Conservation (phyloP, 1,140 invertebrate genomes). For the Rhopalosiphum maidis region DNA sequence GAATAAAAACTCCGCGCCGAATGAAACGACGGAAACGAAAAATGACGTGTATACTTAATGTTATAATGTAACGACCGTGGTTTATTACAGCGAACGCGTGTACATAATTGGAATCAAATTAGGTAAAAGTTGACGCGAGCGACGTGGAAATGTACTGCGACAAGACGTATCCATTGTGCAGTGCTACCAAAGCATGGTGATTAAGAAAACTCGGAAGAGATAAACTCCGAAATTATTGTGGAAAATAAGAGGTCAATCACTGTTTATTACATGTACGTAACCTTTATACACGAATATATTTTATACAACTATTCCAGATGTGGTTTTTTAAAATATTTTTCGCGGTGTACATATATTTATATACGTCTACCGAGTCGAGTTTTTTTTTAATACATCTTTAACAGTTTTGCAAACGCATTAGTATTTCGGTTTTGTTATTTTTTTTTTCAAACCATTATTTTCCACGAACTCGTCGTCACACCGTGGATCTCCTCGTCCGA, state of each 20-base stretch:
- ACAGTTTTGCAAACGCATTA: slow-evolving; percentile 2
- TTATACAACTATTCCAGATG: neutral
- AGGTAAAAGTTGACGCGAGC: neutral
- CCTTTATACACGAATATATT: neutral
- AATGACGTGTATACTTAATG: neutral
- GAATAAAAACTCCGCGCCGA: neutral
- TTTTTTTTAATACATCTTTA: neutral
- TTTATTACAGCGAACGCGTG: neutral
- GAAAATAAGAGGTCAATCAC: neutral
- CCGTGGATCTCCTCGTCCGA: neutral
- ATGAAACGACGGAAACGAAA: neutral
- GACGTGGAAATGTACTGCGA: neutral
- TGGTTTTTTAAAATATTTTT: neutral
- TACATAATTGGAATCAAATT: neutral
- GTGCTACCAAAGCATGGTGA: neutral
- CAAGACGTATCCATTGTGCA: neutral
- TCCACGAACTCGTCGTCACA: neutral
- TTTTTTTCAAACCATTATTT: neutral
- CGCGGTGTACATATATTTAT: neutral
- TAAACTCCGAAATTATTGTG: neutral
- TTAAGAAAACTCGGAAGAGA: neutral
- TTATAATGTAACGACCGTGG: neutral
- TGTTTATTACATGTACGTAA: no score
- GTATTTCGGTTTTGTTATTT: neutral
- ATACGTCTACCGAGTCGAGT: neutral